A percentile compares a stretch with the other conserved stretches of the same genome.
Conservation (phyloP, 2,113 vertebrate genomes). For the Candoia aspera region DNA sequence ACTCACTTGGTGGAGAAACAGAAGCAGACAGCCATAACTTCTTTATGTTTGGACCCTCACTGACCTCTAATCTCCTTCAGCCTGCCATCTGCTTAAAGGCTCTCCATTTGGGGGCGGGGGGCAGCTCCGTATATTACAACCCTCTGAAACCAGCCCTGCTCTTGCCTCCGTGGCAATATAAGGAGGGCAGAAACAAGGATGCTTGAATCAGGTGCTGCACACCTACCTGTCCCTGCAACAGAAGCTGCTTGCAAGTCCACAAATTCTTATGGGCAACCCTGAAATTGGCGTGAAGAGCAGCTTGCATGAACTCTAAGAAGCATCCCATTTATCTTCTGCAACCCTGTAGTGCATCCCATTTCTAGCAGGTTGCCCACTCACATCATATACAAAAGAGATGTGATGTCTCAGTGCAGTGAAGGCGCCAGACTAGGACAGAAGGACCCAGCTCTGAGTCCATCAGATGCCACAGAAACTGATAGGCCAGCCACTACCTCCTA, state of each 20-base stretch:
- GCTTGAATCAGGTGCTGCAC: background rate
- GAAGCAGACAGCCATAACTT: background rate
- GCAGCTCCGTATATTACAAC: background rate
- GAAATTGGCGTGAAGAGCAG: background rate
- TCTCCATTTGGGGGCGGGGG: background rate
- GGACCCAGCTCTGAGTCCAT: background rate
- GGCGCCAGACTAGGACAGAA: background rate
- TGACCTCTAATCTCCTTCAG: background rate
- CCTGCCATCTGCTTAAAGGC: background rate
- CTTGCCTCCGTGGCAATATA: background rate
- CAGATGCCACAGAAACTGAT: background rate
- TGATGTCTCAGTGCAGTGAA: background rate
- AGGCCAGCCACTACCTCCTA: background rate
- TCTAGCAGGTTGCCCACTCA: background rate
- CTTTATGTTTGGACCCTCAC: background rate
- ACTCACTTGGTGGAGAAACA: background rate
- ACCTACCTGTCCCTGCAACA: background rate
- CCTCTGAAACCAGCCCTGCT: background rate
- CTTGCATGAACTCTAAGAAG: background rate
- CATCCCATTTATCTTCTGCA: background rate
- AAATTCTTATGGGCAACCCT: background rate
- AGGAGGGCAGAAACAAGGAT: background rate
- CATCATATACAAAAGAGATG: background rate
- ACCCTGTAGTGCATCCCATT: background rate
- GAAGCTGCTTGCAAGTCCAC: background rate